Conservation (phyloP, 2,888 invertebrate genomes). For the Oxystoma pomonae region DNA sequence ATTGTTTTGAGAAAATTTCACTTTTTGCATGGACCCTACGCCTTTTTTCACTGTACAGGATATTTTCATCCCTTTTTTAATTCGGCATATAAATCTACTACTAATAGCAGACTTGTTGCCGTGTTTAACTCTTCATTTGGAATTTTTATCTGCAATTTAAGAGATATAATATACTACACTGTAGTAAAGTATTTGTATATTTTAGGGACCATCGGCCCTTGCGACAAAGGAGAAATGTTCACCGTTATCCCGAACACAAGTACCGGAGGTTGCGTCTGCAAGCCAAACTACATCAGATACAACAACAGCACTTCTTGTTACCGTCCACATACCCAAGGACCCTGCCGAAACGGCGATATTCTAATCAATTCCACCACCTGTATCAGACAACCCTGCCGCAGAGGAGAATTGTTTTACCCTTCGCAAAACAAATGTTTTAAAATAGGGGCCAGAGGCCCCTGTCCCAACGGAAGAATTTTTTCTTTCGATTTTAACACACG, state of each 20-base stretch:
- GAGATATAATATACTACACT: no score
- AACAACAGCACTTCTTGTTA: slow-evolving; percentile 66
- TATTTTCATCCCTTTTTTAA: no score
- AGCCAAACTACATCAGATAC: slow-evolving; percentile 62
- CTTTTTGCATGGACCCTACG: no score
- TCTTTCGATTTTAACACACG: slow-evolving; percentile 76
- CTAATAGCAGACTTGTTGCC: no score
- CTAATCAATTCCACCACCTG: slow-evolving; percentile 67
- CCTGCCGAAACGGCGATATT: slow-evolving; percentile 66
- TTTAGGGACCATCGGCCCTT: slow-evolving; percentile 71
- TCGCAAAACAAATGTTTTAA: slow-evolving; percentile 70
- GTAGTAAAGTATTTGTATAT: no score
- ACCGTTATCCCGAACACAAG: slow-evolving; percentile 49
- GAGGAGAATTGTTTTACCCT: slow-evolving; percentile 73
- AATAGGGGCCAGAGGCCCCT: slow-evolving; percentile 74
- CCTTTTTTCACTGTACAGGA: no score
- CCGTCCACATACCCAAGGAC: slow-evolving; percentile 73
- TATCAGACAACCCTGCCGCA: slow-evolving; percentile 65
- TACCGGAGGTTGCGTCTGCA: slow-evolving; percentile 64
- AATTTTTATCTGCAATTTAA: no score
- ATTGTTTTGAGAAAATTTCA: no score
- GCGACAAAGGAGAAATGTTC: slow-evolving; percentile 69
- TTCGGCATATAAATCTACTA: no score
- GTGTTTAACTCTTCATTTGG: no score
- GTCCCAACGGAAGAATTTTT: slow-evolving; percentile 66